Percentiles rank a stretch among this genome's conserved stretches.
Conservation (phyloP, 23 tunicate genomes). For the Botrylloides violaceus region DNA sequence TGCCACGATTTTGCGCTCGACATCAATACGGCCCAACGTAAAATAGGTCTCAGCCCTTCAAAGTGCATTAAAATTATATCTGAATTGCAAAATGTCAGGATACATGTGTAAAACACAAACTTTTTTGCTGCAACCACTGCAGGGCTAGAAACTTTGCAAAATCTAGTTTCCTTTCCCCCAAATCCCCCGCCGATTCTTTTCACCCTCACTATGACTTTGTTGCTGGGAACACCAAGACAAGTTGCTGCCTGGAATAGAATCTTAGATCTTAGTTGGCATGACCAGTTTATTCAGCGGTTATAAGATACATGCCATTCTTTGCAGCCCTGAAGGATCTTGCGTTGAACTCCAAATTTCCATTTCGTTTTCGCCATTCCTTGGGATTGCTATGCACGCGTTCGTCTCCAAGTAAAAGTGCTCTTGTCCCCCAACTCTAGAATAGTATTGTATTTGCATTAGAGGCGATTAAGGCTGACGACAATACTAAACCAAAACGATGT, state of each 20-base stretch:
- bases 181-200: constrained; percentile 91
- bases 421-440: constrained; percentile 62
- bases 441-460: neutral
- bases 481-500: neutral
- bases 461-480: too few species aligned
- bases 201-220: constrained; percentile 52
- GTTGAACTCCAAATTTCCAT: constrained; percentile 62
- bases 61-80: too few species aligned
- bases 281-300: too few species aligned
- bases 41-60: too few species aligned
- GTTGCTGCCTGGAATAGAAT: constrained; percentile 44
- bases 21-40: too few species aligned
- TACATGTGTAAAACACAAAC: too few species aligned
- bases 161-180: constrained; percentile 86
- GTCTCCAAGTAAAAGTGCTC: constrained; percentile 94
- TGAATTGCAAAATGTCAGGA: too few species aligned
- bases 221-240: constrained; percentile 43
- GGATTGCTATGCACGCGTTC: constrained; percentile 61
- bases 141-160: constrained; percentile 31
- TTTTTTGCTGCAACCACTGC: constrained; percentile 75
- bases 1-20: too few species aligned
- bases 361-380: constrained; percentile 60
- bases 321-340: constrained; percentile 55
- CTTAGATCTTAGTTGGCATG: too few species aligned
- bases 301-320: constrained; percentile 23